Percentiles rank a stretch among this genome's conserved stretches.
Conservation (phyloP, 2,797 vertebrate genomes). For the Falco naumanni region DNA sequence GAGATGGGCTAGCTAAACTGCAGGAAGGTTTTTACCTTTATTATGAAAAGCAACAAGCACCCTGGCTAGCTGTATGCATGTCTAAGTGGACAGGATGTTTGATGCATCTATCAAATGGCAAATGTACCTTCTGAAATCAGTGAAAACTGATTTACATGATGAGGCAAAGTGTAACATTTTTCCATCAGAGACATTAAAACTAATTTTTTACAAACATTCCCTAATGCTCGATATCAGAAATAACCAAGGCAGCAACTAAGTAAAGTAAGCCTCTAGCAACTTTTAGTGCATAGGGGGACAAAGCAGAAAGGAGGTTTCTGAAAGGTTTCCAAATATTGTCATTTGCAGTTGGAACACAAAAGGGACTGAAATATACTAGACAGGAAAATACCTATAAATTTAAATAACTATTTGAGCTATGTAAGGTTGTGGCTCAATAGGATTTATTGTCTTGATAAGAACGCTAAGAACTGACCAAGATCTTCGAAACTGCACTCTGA, state of each 20-base stretch:
- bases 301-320: neutral
- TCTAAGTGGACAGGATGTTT: neutral
- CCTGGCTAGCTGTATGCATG: neutral
- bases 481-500: neutral
- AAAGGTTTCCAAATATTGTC: neutral
- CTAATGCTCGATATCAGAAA: neutral
- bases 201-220: neutral
- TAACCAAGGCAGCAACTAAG: neutral
- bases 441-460: neutral
- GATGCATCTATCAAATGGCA: neutral
- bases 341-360: neutral
- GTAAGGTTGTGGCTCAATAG: neutral
- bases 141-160: neutral
- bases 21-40: neutral
- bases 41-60: neutral
- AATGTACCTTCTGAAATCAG: neutral
- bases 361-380: neutral
- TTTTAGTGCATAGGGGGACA: neutral
- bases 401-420: neutral
- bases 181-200: neutral
- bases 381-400: neutral
- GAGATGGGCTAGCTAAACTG: neutral
- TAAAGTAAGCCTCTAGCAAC: neutral
- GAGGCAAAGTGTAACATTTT: neutral
- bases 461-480: neutral